Evolutionary conservation across 2,113 vertebrate species (phyloP), one percentile per base, ranked within the genome.

Genomic region (Leucopternis melanops): DNA sequence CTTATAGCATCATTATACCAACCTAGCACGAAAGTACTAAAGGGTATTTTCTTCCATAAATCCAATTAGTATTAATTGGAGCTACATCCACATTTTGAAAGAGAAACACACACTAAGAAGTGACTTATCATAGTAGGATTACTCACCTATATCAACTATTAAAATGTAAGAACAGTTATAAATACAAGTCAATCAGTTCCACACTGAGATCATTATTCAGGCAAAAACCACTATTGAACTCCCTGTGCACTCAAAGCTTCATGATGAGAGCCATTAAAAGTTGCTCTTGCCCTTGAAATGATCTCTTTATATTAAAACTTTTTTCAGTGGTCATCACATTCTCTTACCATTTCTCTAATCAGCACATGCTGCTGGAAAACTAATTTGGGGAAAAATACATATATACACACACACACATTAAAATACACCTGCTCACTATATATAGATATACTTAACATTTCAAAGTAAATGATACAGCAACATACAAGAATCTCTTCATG

Each of bases 11-110:
- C 50, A 9, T n/a, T 45, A 36, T 63, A 34, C 29, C n/a, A 72
- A 71, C 69, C 62, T 3, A 44, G 38, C 89, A 66, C 2, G 4
- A 34, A 67, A 87, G 69, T 61, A 50, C 71, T 79, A 21, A 83
- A 93, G 55, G 89, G 65, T 88, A 81, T 86, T 86, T 70, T 58
- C 52, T 81, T 94, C 90, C 85, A 91, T 65, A 91, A 97, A 96
- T 94, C 58, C 86, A 90, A 79, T 95, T 86, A 95, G 55, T 57
- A 90, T 78, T 91, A 93, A 94, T 74, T 75, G 55, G 79, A 94
- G 93, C 79, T 79, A 45, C 67, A 93, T 22, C 55, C 90, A 91
- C 55, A 4, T 94, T 94, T 90, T 47, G 79, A 90, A 96, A 92
- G 86, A 93, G 92, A 94, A 94, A 92, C 55, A 9, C 40, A 36